Conservation (phyloP, 2,888 invertebrate genomes). For the Drosophila anceps region DNA sequence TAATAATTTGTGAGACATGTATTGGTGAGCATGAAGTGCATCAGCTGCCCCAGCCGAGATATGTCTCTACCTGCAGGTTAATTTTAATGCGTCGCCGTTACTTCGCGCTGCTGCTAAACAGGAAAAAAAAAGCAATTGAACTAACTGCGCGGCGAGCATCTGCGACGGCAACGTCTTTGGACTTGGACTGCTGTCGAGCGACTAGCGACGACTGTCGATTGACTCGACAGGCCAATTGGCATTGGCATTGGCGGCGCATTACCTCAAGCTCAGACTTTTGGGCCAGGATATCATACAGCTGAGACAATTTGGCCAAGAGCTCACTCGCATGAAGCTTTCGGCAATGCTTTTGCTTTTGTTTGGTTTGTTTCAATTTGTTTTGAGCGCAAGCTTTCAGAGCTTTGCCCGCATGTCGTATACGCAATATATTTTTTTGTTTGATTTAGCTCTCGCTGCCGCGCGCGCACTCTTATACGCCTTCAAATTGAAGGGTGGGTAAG, state of each 20-base stretch:
- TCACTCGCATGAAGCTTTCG: conserved; percentile 33
- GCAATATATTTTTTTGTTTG: conserved; percentile 50
- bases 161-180: conserved; percentile 66
- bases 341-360: conserved; percentile 4
- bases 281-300: conserved; percentile 46
- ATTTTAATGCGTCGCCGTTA: conserved; percentile 31
- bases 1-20: conserved; percentile 5
- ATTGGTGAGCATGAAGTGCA: conserved; percentile 1
- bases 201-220: conserved; percentile 47
- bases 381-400: conserved; percentile 43
- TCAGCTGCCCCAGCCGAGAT: neutral
- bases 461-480: conserved; percentile 26
- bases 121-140: conserved; percentile 19
- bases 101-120: conserved; percentile 36
- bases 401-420: conserved; percentile 51
- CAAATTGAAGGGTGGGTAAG: neutral
- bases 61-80: conserved; percentile 9
- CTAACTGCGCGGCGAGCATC: conserved; percentile 50
- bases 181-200: conserved; percentile 73
- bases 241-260: conserved; percentile 12
- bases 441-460: conserved; percentile 28
- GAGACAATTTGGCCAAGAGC: conserved; percentile 35
- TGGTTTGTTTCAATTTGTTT: conserved; percentile 4
- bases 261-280: conserved; percentile 22
- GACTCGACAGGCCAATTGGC: conserved; percentile 28